Evolutionary conservation across 2,113 vertebrate species (phyloP), one percentile per base, ranked within the genome.

Genomic region (Eudyptes chrysolophus): DNA sequence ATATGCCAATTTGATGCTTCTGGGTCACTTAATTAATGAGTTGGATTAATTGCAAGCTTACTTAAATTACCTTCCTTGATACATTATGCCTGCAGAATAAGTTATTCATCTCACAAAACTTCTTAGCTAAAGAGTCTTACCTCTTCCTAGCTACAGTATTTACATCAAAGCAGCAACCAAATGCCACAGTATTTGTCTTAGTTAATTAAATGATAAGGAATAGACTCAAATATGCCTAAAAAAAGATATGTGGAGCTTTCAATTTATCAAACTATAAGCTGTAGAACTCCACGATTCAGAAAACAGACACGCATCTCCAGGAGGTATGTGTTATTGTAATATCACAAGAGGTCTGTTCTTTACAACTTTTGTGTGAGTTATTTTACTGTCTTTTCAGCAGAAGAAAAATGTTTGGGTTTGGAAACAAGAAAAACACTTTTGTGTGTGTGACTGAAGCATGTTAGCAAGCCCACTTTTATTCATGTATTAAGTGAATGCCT

Each of bases 201-300:
- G 94, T 92, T 62, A 87, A 91, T 97, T 90, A 95, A 80, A 90
- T 90, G 4, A 61, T 92, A 97, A 97, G 38, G 8, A 51, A 82
- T 65, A 96, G 91, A 96, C 15, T 58, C 54, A 92, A 98, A 90
- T 87, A 99, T 99, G 98, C 98, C 98, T 84, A 99, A 98, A 98
- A 98, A 98, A 98, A 98, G 98, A 97, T 98, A 98, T 83, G 97
- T 98, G 92, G 98, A 99, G 97, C 93, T 99, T 96, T 99, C 98
- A 97, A 98, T 99, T 97, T 98, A 95, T 91, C 99, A 99, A 97
- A 99, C 98, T 19, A 99, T 99, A 97, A 99, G 97, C 89, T 99
- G 98, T 89, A 98, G 97, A 17, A 98, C 98, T 95, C 97, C 98
- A 3, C 96, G 97, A 96, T 97, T 97, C 93, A 97, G 97, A 95